phyloP scores from a whole-genome alignment of 2,888 invertebrate genomes.

The Eristalis intricaria region DNA sequence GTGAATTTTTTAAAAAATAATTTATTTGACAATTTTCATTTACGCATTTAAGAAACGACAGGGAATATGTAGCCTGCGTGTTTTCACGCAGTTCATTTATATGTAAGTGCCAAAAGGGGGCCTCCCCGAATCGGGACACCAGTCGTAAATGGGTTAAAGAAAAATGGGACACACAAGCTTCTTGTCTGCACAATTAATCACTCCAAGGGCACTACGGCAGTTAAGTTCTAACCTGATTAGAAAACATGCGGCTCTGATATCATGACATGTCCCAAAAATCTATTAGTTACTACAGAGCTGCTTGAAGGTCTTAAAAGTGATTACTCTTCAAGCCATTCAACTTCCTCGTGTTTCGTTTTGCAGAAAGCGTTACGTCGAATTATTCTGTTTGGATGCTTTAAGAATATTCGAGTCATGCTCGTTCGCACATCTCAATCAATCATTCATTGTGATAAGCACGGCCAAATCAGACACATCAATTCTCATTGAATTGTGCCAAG shows the following conservation, averaged over 20 bases:
- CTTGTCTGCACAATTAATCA: neutral
- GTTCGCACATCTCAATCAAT: neutral
- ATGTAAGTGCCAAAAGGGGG: too few relatives aligned
- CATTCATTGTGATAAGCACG: neutral
- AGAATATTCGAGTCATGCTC: neutral
- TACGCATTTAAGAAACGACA: too few relatives aligned
- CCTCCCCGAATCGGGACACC: too few relatives aligned
- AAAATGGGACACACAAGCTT: neutral
- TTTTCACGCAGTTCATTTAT: too few relatives aligned
- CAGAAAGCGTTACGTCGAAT: neutral
- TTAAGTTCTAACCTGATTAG: neutral
- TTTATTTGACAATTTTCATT: too few relatives aligned
- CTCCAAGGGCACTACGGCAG: neutral
- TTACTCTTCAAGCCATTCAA: neutral
- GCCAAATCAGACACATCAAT: neutral
- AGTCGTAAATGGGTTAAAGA: too few relatives aligned
- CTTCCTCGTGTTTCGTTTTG: neutral
- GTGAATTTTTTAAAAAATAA: too few relatives aligned
- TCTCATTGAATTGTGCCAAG: neutral
- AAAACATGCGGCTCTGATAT: neutral
- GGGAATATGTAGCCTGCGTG: too few relatives aligned
- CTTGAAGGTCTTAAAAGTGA: neutral
- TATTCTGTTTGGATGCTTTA: neutral
- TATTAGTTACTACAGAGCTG: neutral
- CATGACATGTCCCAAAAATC: neutral